Evolutionary conservation across 2,113 vertebrate genomes (phyloP).

Genomic region (Pogona vitticeps): DNA sequence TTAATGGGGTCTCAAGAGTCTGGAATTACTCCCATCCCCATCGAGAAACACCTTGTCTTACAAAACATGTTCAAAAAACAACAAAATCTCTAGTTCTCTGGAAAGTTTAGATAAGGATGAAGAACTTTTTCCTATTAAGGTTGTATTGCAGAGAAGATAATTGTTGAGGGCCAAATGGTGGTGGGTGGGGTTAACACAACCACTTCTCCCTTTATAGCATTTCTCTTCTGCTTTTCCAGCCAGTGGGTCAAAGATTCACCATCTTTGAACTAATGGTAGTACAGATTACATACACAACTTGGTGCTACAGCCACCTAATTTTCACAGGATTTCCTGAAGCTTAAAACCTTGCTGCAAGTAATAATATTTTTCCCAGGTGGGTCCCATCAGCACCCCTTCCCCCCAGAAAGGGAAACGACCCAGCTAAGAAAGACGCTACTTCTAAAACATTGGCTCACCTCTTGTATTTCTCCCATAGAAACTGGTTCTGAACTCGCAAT

Average conservation of each 20-base stretch:
- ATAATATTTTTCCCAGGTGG: background rate
- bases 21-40: too few relatives aligned
- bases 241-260: too few relatives aligned
- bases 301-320: background rate
- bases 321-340: background rate
- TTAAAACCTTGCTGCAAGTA: background rate
- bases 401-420: background rate
- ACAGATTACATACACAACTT: background rate
- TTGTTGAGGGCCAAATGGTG: too few relatives aligned
- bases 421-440: background rate
- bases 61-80: too few relatives aligned
- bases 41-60: background rate
- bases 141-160: background rate
- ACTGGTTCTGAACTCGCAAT: constrained; percentile 95
- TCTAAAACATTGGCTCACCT: constrained; percentile 79
- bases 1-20: background rate
- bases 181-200: too few relatives aligned
- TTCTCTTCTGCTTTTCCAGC: background rate
- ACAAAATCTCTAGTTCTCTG: too few relatives aligned
- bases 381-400: background rate
- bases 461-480: constrained; percentile 99
- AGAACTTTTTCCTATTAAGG: background rate
- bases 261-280: background rate
- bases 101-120: background rate
- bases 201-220: too few relatives aligned